These are phyloP conservation scores for Xylocopa sonorina DNA, from an alignment of 1,140 invertebrate genomes.

Conservation along the genomic window DNA sequence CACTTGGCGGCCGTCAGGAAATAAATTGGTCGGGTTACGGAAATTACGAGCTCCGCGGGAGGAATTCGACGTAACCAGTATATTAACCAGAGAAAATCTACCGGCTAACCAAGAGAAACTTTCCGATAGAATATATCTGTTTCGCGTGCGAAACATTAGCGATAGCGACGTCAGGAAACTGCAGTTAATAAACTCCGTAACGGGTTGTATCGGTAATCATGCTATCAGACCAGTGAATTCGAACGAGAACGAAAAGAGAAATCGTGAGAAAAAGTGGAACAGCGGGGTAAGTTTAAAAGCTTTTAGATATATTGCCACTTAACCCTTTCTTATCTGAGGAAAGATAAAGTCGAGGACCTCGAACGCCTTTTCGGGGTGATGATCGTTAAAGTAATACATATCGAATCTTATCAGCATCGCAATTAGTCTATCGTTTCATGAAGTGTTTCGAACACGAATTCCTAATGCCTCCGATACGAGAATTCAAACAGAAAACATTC, in stretches of 20 bases:
- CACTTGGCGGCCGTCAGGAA: conserved; percentile 1
- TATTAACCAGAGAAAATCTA: conserved; percentile 4
- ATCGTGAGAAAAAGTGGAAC: neutral
- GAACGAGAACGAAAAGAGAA: neutral
- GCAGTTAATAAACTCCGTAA: neutral
- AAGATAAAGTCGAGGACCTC: too few relatives aligned
- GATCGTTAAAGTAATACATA: too few relatives aligned
- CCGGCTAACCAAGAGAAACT: neutral
- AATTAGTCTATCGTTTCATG: too few relatives aligned
- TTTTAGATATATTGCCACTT: too few relatives aligned
- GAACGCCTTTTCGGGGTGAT: too few relatives aligned
- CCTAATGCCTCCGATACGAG: too few relatives aligned
- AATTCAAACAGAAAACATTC: too few relatives aligned
- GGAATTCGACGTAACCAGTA: conserved; percentile 19
- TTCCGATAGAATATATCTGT: neutral
- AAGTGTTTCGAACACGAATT: too few relatives aligned
- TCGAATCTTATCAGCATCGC: too few relatives aligned
- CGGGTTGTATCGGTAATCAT: neutral
- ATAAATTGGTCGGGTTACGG: conserved; percentile 19
- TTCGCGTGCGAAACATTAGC: neutral
- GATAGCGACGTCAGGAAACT: neutral
- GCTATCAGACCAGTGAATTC: neutral
- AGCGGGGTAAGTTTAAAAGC: neutral
- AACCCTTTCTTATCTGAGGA: too few relatives aligned
- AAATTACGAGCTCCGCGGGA: conserved; percentile 11